These are phyloP conservation scores for Natrix natrix DNA, from an alignment of 2,797 vertebrate species.

Conservation along the genomic window DNA sequence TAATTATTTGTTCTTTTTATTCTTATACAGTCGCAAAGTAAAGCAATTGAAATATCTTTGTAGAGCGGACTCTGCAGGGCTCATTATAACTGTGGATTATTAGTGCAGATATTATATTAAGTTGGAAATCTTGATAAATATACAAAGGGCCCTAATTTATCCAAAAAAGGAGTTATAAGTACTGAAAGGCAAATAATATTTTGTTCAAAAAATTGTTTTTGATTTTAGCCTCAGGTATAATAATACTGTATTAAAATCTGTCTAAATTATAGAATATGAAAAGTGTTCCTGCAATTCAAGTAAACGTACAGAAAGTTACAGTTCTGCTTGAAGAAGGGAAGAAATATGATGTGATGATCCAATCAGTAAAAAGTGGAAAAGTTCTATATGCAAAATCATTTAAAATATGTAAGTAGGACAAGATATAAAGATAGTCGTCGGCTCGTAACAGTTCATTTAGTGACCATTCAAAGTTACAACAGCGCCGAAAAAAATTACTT, in stretches of 20 bases:
- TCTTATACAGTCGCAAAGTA: neutral
- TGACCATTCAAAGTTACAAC: neutral
- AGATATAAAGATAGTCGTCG: neutral
- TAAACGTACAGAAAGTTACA: constrained; percentile 68
- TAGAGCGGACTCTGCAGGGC: neutral
- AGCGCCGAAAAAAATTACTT: neutral
- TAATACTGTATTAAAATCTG: neutral
- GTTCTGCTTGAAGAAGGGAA: constrained; percentile 68
- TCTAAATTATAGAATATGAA: constrained; percentile 42
- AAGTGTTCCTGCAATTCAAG: constrained; percentile 60
- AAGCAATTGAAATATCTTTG: neutral
- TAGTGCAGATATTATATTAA: neutral
- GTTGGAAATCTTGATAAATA: neutral
- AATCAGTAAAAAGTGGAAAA: constrained; percentile 68
- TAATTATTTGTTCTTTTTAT: neutral
- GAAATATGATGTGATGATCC: constrained; percentile 74
- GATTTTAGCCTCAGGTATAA: neutral
- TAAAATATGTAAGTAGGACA: constrained; percentile 72
- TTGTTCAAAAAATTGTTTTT: neutral
- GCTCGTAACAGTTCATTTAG: neutral
- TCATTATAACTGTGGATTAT: neutral
- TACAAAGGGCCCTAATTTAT: neutral
- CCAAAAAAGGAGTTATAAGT: neutral
- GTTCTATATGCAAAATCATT: constrained; percentile 72
- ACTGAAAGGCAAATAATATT: neutral